Percentiles rank a stretch among this genome's conserved stretches.
These are phyloP conservation scores for Cyclina sinensis DNA, from an alignment of 1,140 invertebrate genomes.

Conservation along the genomic window DNA sequence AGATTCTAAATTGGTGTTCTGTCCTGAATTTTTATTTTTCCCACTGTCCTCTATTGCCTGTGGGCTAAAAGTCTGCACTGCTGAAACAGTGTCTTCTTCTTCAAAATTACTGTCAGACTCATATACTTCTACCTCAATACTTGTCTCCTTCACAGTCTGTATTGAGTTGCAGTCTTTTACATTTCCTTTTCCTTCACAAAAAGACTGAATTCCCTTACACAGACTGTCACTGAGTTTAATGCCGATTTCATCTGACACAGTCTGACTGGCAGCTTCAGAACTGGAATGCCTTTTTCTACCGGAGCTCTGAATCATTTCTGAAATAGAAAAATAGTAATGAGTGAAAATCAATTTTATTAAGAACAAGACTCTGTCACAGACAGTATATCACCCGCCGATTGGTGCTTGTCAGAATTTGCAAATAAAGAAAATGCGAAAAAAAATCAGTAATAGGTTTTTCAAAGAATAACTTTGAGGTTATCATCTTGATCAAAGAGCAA, in stretches of 20 bases:
- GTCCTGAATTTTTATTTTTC: not conserved
- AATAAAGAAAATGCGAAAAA: too few species aligned
- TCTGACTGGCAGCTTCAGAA: slow-evolving; percentile 27
- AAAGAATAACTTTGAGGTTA: too few species aligned
- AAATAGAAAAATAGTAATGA: too few species aligned
- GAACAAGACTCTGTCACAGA: too few species aligned
- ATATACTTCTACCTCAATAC: not conserved
- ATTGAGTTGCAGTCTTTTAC: not conserved
- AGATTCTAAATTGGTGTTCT: not conserved
- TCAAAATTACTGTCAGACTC: not conserved
- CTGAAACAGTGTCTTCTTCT: not conserved
- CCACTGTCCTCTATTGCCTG: too few species aligned
- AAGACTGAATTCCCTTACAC: not conserved
- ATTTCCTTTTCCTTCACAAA: not conserved
- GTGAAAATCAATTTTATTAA: too few species aligned
- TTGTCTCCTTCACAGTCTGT: not conserved
- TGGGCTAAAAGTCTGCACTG: not conserved
- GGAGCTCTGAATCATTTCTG: slow-evolving; percentile 1
- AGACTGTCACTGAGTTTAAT: not conserved
- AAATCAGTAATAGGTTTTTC: too few species aligned
- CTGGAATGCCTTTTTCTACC: slow-evolving; percentile 4
- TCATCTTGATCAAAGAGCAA: too few species aligned
- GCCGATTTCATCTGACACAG: not conserved
- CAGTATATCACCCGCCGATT: too few species aligned
- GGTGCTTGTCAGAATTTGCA: too few species aligned